These are phyloP conservation scores for Hetaerina titia DNA, from an alignment of 2,888 invertebrate species.

Conservation along the genomic window DNA sequence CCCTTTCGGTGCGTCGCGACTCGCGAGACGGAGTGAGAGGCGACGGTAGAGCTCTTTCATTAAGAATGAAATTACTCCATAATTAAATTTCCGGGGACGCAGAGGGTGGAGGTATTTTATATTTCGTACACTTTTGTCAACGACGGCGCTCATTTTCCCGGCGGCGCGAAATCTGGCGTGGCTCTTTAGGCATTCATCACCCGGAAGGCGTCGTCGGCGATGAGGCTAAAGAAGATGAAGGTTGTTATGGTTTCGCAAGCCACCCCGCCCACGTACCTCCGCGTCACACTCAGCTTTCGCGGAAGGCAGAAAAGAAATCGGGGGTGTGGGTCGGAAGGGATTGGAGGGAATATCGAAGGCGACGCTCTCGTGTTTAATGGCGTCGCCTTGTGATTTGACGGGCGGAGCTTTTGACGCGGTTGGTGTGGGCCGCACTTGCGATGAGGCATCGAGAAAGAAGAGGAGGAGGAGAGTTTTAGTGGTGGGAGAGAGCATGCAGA, in stretches of 20 bases:
- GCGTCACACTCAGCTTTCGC: neutral
- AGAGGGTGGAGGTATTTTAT: neutral
- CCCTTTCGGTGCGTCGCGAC: neutral
- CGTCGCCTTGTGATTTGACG: slow-evolving; percentile 65
- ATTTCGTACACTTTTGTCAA: neutral
- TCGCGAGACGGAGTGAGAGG: neutral
- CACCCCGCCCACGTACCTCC: neutral
- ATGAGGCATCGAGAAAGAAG: neutral
- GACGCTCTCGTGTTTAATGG: slow-evolving; percentile 41
- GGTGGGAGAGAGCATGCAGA: neutral
- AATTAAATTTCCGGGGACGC: neutral
- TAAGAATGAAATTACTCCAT: slow-evolving; percentile 27
- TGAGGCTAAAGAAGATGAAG: slow-evolving; percentile 23
- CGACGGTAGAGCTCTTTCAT: neutral
- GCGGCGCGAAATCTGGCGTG: neutral
- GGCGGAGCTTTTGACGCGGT: slow-evolving; percentile 29
- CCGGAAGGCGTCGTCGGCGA: slow-evolving; percentile 22
- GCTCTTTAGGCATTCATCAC: slow-evolving; percentile 10
- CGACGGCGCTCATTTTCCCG: neutral
- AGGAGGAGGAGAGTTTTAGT: neutral
- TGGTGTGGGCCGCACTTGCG: slow-evolving; percentile 18
- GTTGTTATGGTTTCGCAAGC: neutral
- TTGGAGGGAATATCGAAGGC: slow-evolving; percentile 7
- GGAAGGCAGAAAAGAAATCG: neutral
- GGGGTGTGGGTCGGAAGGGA: neutral